Evolutionary conservation across 2,113 vertebrate genomes (phyloP).

Genomic region (Lynx canadensis): DNA sequence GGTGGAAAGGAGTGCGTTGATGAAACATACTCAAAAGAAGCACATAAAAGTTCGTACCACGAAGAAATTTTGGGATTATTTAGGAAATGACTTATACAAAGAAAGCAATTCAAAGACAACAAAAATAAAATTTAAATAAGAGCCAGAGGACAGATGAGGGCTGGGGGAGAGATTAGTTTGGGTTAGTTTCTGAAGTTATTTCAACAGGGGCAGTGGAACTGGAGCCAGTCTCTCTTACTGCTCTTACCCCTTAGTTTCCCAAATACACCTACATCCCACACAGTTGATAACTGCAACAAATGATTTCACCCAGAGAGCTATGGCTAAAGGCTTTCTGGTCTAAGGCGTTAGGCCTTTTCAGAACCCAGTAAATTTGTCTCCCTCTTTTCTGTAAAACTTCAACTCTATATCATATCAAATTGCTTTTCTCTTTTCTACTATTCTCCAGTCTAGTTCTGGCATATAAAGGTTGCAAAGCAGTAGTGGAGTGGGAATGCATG

Average conservation of each 20-base stretch:
- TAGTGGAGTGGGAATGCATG: neutral
- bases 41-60: neutral
- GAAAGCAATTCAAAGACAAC: slow-evolving; percentile 35
- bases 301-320: neutral
- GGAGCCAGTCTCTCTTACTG: neutral
- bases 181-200: neutral
- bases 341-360: neutral
- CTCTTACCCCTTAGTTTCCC: neutral
- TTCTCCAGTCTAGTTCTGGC: neutral
- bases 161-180: neutral
- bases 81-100: slow-evolving; percentile 43
- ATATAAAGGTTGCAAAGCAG: neutral
- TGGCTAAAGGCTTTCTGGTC: neutral
- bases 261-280: neutral
- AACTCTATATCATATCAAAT: neutral
- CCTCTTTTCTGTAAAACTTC: neutral
- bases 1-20: neutral
- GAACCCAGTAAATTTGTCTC: neutral
- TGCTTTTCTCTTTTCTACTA: neutral
- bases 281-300: neutral
- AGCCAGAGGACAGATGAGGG: neutral
- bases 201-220: neutral
- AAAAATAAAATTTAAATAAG: slow-evolving; percentile 48
- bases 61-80: slow-evolving; percentile 38
- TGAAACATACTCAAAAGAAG: neutral